phyloP scores from a whole-genome alignment of 1,140 invertebrate genomes.

The Eupristina koningsbergeri region DNA sequence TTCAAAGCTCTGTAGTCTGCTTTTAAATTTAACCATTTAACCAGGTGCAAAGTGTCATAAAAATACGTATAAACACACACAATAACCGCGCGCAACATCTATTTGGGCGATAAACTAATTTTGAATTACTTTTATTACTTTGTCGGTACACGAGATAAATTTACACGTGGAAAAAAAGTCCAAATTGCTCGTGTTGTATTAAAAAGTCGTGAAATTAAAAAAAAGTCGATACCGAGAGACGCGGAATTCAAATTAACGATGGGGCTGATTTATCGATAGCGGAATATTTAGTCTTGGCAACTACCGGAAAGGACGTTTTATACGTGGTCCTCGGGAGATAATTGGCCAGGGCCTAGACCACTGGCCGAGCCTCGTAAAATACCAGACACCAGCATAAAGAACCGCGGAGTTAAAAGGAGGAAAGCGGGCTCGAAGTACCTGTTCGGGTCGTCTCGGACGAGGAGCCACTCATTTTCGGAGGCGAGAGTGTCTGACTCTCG shows the following conservation, averaged over 20 bases:
- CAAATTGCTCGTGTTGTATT: too few species aligned
- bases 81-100: neutral
- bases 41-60: neutral
- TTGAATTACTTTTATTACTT: neutral
- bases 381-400: neutral
- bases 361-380: neutral
- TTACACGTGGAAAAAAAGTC: neutral
- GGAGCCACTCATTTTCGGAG: neutral
- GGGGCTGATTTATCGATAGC: neutral
- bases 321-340: neutral
- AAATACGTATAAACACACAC: neutral
- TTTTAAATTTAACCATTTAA: constrained; percentile 27
- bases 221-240: neutral
- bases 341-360: neutral
- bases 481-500: neutral
- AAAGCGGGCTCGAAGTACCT: constrained; percentile 2
- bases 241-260: neutral
- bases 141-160: neutral
- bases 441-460: neutral
- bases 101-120: neutral
- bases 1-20: constrained; percentile 4
- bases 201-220: too few species aligned
- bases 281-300: neutral
- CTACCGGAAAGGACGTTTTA: neutral
- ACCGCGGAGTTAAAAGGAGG: neutral